Evolutionary conservation across 2,113 vertebrate species (phyloP).

Genomic region (Balaeniceps rex): DNA sequence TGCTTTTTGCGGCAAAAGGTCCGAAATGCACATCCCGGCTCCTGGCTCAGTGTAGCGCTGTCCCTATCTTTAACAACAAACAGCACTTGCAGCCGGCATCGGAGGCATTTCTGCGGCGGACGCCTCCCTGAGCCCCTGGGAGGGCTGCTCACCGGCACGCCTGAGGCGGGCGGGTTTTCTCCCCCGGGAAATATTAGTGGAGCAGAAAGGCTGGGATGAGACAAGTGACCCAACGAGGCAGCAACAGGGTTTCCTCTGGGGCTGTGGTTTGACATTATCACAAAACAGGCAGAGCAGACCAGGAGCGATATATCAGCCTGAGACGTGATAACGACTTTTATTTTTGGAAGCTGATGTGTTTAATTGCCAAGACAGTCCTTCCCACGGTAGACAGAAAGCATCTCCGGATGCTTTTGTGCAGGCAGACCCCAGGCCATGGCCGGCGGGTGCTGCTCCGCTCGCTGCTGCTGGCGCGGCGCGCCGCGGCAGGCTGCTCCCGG

Average conservation of each 20-base stretch:
- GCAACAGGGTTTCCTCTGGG: background rate
- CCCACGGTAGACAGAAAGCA: accelerated
- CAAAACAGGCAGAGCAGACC: background rate
- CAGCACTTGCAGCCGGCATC: accelerated
- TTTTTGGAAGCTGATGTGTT: background rate
- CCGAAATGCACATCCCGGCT: background rate
- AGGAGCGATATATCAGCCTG: background rate
- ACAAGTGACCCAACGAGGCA: background rate
- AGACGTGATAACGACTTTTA: background rate
- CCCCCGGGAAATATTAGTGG: background rate
- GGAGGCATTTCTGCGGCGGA: background rate
- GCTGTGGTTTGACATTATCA: background rate
- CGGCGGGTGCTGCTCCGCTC: background rate
- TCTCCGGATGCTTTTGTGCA: background rate
- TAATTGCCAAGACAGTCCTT: background rate
- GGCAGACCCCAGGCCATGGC: background rate
- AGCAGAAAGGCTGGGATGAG: background rate
- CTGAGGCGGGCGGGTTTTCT: background rate
- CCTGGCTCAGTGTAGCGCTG: background rate
- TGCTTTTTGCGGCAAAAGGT: background rate
- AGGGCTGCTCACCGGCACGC: background rate
- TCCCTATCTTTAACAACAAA: background rate
- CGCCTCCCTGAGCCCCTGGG: background rate
- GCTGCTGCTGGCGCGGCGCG: background rate
- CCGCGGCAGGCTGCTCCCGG: background rate